phyloP scores from a whole-genome alignment of 2,113 vertebrate species.

The Brachypodius melanocephalos region DNA sequence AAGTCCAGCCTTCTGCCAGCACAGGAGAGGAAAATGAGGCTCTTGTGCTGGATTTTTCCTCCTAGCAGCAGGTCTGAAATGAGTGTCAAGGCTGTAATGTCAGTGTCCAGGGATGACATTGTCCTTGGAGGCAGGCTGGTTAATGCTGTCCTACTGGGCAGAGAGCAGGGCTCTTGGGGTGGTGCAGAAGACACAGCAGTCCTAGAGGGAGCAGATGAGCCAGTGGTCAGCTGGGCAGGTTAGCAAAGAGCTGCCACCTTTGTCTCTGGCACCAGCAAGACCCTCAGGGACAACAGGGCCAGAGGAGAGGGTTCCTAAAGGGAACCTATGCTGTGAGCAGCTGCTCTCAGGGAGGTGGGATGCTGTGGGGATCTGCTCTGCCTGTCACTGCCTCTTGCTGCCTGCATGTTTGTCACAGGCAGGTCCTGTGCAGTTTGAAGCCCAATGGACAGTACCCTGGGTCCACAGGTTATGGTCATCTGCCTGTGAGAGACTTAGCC shows the following conservation, averaged over 20 bases:
- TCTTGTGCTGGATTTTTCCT: background rate
- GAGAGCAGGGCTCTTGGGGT: background rate
- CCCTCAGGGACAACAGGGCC: background rate
- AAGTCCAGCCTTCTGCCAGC: background rate
- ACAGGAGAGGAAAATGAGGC: background rate
- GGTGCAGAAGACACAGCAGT: background rate
- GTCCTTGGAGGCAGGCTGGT: background rate
- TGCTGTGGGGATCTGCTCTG: background rate
- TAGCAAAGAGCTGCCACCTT: background rate
- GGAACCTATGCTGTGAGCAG: background rate
- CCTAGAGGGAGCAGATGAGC: background rate
- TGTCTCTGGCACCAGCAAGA: fast-evolving
- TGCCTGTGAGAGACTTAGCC: background rate
- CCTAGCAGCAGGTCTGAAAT: background rate
- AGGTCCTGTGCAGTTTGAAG: background rate
- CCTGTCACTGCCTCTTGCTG: background rate
- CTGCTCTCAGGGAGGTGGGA: background rate
- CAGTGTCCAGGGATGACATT: fast-evolving
- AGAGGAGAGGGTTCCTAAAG: background rate
- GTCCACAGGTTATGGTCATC: background rate
- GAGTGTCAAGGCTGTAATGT: background rate
- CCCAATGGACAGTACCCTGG: fast-evolving
- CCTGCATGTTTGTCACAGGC: background rate
- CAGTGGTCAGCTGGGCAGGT: background rate
- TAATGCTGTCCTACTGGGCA: background rate